Percentiles rank a stretch among this genome's conserved stretches.
Evolutionary conservation across 2,797 vertebrate genomes (phyloP).

Genomic region (Limnodromus scolopaceus): DNA sequence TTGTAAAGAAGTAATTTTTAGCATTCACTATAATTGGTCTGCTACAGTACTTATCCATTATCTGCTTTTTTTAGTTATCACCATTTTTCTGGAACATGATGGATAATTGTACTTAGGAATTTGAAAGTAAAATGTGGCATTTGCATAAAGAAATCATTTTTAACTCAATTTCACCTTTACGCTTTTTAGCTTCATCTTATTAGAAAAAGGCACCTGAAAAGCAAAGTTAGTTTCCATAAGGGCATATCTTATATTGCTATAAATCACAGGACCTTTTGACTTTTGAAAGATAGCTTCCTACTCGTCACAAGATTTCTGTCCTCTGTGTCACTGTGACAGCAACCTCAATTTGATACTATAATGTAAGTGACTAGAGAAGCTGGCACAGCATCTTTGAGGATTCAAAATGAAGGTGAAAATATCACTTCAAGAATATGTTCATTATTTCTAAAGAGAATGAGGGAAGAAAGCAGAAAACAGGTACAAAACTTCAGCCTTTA

Average conservation of each 20-base stretch:
- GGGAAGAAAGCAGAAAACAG: background rate
- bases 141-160: conserved; percentile 70
- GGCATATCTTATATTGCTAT: background rate
- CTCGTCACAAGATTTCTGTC: background rate
- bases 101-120: conserved; percentile 68
- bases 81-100: conserved; percentile 56
- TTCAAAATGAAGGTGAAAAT: background rate
- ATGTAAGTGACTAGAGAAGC: conserved; percentile 8
- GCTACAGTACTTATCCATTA: conserved; percentile 41
- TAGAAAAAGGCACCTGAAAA: conserved; percentile 15
- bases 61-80: conserved; percentile 64
- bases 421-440: background rate
- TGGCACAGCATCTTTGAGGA: background rate
- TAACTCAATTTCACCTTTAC: conserved; percentile 62
- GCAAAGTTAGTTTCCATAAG: conserved; percentile 9
- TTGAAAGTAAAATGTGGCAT: conserved; percentile 77
- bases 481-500: background rate
- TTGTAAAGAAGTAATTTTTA: conserved; percentile 66
- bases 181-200: conserved; percentile 3
- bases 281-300: background rate
- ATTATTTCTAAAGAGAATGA: background rate
- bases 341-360: conserved; percentile 35
- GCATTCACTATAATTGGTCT: conserved; percentile 60
- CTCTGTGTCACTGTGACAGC: background rate
- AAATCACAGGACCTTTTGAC: conserved; percentile 24